phyloP scores from a whole-genome alignment of 2,113 vertebrate genomes.

The Tinamus guttatus region DNA sequence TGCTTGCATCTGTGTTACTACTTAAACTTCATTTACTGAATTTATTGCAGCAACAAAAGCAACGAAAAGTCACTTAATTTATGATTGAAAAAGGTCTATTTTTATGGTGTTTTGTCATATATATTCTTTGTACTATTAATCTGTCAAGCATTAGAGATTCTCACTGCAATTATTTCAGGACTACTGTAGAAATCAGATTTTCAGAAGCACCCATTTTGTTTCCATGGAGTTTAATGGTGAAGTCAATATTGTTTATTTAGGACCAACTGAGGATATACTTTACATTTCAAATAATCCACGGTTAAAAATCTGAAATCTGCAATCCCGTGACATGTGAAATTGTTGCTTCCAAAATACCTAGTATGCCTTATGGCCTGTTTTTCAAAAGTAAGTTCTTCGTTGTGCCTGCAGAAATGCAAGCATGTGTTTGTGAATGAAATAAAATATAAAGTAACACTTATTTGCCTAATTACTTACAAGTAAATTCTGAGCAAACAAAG shows the following conservation, averaged over 20 bases:
- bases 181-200: not conserved
- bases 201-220: not conserved
- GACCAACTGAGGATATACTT: not conserved
- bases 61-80: not conserved
- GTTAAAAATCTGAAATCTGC: not conserved
- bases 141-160: not conserved
- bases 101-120: not conserved
- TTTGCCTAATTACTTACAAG: not conserved
- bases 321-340: not conserved
- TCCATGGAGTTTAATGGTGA: not conserved
- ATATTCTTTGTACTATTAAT: not conserved
- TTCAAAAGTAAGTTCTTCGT: not conserved
- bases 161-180: not conserved
- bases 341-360: not conserved
- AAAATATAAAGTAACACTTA: accelerated
- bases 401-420: not conserved
- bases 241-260: not conserved
- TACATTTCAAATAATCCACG: not conserved
- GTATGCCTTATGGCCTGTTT: not conserved
- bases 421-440: not conserved
- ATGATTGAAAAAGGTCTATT: not conserved
- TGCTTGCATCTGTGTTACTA: not conserved
- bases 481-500: not conserved
- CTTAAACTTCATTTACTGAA: not conserved
- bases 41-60: not conserved